These are phyloP conservation scores for Acromyrmex heyeri DNA, from an alignment of 1,140 invertebrate genomes.

Conservation along the genomic window DNA sequence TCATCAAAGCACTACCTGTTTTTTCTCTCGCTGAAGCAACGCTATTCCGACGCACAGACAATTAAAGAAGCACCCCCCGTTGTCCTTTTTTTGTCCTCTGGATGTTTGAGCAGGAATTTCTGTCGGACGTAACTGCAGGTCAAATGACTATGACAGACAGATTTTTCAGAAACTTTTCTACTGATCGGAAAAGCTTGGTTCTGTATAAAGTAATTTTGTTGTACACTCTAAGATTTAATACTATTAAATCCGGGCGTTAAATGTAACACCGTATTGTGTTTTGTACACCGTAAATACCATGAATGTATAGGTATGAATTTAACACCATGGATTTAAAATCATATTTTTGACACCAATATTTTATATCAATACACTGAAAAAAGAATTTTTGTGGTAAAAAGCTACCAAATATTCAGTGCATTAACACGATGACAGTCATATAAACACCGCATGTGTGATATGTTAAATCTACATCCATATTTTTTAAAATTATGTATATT, in stretches of 20 bases:
- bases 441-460: too few species aligned
- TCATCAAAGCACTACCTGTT: conserved; percentile 8
- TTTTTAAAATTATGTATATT: background rate
- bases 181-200: conserved; percentile 1
- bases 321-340: too few species aligned
- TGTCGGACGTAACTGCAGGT: conserved; percentile 34
- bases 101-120: conserved; percentile 3
- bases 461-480: too few species aligned
- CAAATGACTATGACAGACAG: background rate
- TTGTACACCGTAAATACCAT: too few species aligned
- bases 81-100: conserved; percentile 16
- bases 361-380: too few species aligned
- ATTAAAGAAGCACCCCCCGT: conserved; percentile 64
- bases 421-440: too few species aligned
- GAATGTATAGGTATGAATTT: too few species aligned
- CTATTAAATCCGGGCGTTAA: too few species aligned
- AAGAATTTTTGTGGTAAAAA: too few species aligned
- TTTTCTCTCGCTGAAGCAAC: conserved; percentile 22
- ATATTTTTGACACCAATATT: too few species aligned
- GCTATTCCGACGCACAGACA: conserved; percentile 18
- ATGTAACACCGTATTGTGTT: too few species aligned
- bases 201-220: background rate
- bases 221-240: background rate
- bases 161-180: background rate
- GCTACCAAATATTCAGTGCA: too few species aligned